Percentiles rank a stretch among this genome's conserved stretches.
Conservation (phyloP, 2,888 invertebrate species). For the Cataglyphis cursor region DNA sequence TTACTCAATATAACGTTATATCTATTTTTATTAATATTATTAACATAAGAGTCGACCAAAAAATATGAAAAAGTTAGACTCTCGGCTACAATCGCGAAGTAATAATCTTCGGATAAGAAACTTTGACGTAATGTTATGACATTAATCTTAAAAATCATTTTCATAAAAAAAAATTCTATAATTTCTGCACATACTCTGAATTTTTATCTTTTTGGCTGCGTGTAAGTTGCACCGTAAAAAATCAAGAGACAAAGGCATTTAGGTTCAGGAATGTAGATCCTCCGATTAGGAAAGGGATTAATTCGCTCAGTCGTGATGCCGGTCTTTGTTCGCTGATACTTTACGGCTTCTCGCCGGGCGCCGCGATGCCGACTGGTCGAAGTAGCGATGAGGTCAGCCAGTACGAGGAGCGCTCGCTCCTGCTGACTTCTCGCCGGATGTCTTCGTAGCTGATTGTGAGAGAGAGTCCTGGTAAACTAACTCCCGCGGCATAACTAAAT, state of each 20-base stretch:
- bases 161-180: not conserved
- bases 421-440: conserved; percentile 54
- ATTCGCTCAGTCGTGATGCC: conserved; percentile 45
- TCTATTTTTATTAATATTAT: conserved; percentile 5
- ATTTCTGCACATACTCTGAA: not conserved
- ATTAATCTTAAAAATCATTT: not conserved
- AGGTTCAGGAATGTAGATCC: conserved; percentile 16
- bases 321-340: conserved; percentile 54
- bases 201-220: not conserved
- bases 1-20: conserved; percentile 15
- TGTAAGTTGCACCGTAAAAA: not conserved
- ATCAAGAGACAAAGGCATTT: conserved; percentile 8
- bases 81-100: not conserved
- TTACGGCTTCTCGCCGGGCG: conserved; percentile 26
- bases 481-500: conserved; percentile 48
- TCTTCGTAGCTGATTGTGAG: conserved; percentile 45
- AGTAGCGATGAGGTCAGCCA: conserved; percentile 55
- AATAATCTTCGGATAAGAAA: conserved; percentile 1
- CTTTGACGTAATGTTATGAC: not conserved
- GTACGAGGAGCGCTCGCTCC: conserved; percentile 11
- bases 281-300: conserved; percentile 49
- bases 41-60: not conserved
- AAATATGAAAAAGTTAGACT: conserved; percentile 11
- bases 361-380: conserved; percentile 42
- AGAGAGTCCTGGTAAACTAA: conserved; percentile 56